Evolutionary conservation across 2,797 vertebrate genomes (phyloP).

Genomic region (Falco biarmicus): DNA sequence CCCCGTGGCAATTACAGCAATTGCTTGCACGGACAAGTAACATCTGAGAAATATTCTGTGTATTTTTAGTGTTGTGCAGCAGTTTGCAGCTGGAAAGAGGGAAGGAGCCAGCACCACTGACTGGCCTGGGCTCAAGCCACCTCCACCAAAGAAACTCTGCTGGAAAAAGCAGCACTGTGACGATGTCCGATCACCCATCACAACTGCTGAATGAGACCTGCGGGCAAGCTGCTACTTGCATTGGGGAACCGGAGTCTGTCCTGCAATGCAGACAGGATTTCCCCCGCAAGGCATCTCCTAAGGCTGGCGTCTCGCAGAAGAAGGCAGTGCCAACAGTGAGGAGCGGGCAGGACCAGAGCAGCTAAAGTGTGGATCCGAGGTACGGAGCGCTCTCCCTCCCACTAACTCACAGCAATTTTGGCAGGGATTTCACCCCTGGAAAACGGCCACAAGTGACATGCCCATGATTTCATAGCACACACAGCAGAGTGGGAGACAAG

Average conservation of each 20-base stretch:
- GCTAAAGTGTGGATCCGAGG: neutral
- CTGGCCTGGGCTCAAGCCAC: neutral
- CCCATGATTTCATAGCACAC: neutral
- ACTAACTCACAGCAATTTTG: neutral
- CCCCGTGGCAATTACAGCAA: constrained; percentile 21
- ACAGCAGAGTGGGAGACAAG: neutral
- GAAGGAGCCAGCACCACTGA: neutral
- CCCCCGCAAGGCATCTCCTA: neutral
- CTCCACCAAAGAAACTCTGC: neutral
- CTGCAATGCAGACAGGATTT: neutral
- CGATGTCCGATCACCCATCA: neutral
- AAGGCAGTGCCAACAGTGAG: neutral
- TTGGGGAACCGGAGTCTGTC: neutral
- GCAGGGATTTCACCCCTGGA: constrained; percentile 10
- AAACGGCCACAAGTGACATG: neutral
- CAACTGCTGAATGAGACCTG: neutral
- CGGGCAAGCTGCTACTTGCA: neutral
- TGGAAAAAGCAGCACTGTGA: neutral
- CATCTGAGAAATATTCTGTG: constrained; percentile 12
- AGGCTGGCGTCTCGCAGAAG: accelerated
- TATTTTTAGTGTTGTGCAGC: constrained; percentile 46
- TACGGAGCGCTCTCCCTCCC: neutral
- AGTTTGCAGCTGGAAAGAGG: constrained; percentile 16
- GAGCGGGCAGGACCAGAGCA: neutral
- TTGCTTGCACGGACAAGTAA: neutral